Percentiles rank a stretch among this genome's conserved stretches.
Conservation (phyloP, 2,113 vertebrate genomes). For the Zosterops lateralis region DNA sequence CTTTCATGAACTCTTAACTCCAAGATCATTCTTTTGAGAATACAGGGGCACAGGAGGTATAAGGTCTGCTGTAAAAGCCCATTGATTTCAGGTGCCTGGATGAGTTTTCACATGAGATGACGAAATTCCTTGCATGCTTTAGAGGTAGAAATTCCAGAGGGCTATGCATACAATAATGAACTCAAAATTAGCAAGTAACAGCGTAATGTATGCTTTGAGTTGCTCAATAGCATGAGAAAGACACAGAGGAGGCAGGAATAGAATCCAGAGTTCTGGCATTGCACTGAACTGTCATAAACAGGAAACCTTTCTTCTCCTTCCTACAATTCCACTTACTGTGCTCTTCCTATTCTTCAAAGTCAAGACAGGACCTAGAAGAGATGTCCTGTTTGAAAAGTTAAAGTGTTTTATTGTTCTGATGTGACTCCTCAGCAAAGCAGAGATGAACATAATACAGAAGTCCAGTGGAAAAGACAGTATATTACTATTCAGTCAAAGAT, state of each 20-base stretch:
- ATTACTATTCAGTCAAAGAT: not conserved
- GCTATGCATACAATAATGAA: not conserved
- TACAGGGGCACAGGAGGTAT: not conserved
- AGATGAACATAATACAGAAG: not conserved
- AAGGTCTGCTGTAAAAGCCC: not conserved
- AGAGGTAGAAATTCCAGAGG: not conserved
- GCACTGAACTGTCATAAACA: accelerated
- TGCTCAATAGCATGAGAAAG: not conserved
- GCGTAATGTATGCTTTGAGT: not conserved
- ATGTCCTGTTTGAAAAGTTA: not conserved
- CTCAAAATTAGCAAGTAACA: not conserved
- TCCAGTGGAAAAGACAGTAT: not conserved
- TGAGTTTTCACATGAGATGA: not conserved
- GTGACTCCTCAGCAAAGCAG: not conserved
- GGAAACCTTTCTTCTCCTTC: not conserved
- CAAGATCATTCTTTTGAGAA: not conserved
- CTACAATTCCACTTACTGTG: not conserved
- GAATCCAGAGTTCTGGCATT: not conserved
- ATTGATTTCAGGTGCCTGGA: not conserved
- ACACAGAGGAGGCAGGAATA: not conserved
- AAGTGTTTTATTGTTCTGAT: not conserved
- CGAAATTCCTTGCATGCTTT: not conserved
- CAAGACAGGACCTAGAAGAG: not conserved
- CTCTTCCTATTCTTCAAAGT: not conserved
- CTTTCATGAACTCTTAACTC: not conserved